Conservation (phyloP, 1,140 invertebrate genomes). For the Solenopsis invicta region DNA sequence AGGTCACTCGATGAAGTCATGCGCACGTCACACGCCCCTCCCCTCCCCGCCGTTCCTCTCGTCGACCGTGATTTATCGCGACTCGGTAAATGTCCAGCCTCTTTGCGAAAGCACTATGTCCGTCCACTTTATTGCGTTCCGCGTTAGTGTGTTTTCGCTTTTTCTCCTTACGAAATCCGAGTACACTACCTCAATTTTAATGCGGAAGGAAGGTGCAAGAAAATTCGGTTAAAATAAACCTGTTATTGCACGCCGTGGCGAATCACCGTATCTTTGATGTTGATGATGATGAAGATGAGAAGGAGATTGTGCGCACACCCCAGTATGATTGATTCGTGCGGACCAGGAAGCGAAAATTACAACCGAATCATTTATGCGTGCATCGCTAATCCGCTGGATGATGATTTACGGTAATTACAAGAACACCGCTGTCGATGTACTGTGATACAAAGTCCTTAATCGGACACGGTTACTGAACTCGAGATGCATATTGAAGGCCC, state of each 20-base stretch:
- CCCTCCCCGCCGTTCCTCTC: constrained; percentile 26
- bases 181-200: not conserved
- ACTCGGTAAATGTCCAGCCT: not conserved
- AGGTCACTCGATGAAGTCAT: constrained; percentile 2
- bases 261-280: not conserved
- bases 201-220: not conserved
- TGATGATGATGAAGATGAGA: not conserved
- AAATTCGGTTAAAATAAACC: not conserved
- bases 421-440: not conserved
- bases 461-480: constrained; percentile 29
- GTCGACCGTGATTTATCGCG: constrained; percentile 24
- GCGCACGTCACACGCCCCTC: not conserved
- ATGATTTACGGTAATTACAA: constrained; percentile 41
- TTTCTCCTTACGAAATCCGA: not conserved
- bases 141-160: no score
- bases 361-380: constrained; percentile 19
- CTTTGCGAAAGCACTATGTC: not conserved
- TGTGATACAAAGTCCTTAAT: constrained; percentile 15
- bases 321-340: constrained; percentile 16
- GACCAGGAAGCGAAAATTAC: constrained; percentile 36
- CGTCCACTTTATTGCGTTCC: not conserved
- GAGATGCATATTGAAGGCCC: not conserved
- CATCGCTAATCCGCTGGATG: not conserved
- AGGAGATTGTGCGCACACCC: not conserved
- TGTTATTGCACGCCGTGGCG: not conserved